Base-by-base conservation (phyloP, 2,797 vertebrate species). In the Ibycter americanus region DNA sequence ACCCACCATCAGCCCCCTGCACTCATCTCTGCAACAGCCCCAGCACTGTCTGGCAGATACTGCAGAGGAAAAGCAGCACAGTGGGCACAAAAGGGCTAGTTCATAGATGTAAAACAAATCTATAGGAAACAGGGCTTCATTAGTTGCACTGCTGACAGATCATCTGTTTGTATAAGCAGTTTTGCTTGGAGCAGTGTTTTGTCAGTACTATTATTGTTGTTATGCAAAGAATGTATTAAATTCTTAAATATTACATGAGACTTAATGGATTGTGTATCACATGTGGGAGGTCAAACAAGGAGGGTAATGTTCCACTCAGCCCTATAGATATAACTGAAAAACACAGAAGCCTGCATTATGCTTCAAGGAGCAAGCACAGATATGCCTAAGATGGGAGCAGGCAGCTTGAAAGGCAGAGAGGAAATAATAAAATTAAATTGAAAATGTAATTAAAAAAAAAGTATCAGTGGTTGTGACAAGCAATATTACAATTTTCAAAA, bases 181-280 rank as follows among this genome's bases (percentile, higher is more conserved):
- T 92, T 79, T 83, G 71, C 92, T 95, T 46, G 76, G 78, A 96
- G 81, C 87, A 49, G 44, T 83, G 76, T 72, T 94, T 83, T 89
- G 67, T 71, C 87, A 74, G 80, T 90, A 72, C 74, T 80, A 58
- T 65, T 83, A 44, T 38, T 89, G 76, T 77, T 89, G n/a, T 85
- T 93, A 94, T 87, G 84, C 91, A 91, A 96, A 94, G 95, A 91
- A 91, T 85, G 67, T 89, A 95, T 93, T 96, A 92, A 80, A 91
- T 74, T 94, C 86, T 94, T 94, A 81, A 96, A 96, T 93, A 95
- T 89, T 94, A 73, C 87, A 94, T 78, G 94, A 95, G 91, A 93
- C 86, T 90, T 96, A 94, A 93, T 87, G 87, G 90, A 58, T 86
- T 93, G 82, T 77, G 52, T 44, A 91, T 93, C 0, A 9, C 40